phyloP scores from a whole-genome alignment of 2,113 vertebrate species.

The Romanogobio albipinnatus region DNA sequence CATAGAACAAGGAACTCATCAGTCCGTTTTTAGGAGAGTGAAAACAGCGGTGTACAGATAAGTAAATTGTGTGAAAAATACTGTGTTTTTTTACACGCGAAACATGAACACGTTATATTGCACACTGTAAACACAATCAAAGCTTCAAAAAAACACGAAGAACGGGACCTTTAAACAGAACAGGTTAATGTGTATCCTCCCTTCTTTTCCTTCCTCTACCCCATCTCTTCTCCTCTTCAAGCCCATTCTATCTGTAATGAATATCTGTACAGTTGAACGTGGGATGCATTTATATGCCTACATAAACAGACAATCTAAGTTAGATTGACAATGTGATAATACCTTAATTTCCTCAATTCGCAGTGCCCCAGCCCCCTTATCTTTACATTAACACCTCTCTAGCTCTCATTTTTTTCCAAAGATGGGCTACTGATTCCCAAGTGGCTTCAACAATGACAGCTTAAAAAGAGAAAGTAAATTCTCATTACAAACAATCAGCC shows the following conservation, averaged over 20 bases:
- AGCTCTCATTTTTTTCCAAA: conserved; percentile 8
- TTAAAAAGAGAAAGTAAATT: not conserved
- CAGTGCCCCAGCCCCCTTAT: not conserved
- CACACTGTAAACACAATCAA: no score
- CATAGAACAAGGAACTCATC: no score
- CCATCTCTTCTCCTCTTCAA: not conserved
- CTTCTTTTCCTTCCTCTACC: not conserved
- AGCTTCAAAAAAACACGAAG: no score
- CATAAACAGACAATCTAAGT: not conserved
- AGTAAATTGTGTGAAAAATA: no score
- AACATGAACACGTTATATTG: no score
- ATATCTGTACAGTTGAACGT: conserved; percentile 10
- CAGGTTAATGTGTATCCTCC: not conserved
- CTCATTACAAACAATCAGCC: not conserved
- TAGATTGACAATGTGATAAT: conserved; percentile 32
- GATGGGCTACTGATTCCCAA: not conserved
- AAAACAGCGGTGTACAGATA: no score
- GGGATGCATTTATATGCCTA: conserved; percentile 13
- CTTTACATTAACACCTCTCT: conserved; percentile 30
- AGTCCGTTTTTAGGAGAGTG: no score
- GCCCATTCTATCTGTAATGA: conserved; percentile 1
- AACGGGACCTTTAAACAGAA: no score
- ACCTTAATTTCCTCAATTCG: conserved; percentile 30
- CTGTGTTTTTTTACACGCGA: no score
- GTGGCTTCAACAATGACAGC: conserved; percentile 1